Evolutionary conservation across 92 coral and sea anemone species (phyloP).

Genomic region (Zoanthus gigantus): DNA sequence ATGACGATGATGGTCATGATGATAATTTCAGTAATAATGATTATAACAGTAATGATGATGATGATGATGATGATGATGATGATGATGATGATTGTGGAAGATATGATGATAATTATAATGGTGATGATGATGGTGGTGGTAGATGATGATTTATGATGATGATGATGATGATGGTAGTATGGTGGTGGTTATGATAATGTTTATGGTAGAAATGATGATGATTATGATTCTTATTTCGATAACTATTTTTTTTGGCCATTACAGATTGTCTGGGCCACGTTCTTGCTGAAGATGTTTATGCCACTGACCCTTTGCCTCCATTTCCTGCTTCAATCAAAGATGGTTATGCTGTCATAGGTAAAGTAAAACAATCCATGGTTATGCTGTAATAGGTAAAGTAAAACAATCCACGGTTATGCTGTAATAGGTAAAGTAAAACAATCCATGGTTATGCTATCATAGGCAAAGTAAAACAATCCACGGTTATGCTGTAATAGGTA

Average conservation of each 20-base stretch:
- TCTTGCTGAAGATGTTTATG: constrained; percentile 80
- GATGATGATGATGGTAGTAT: neutral
- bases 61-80: too few relatives aligned
- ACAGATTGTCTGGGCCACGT: constrained; percentile 73
- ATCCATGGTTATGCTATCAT: neutral
- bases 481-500: constrained; percentile 72
- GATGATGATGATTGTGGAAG: too few relatives aligned
- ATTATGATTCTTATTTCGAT: neutral
- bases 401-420: constrained; percentile 78
- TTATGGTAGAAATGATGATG: neutral
- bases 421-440: constrained; percentile 64
- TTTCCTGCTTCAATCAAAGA: constrained; percentile 98
- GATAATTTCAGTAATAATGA: too few relatives aligned
- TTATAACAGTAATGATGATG: too few relatives aligned
- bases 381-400: constrained; percentile 50
- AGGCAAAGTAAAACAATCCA: constrained; percentile 90
- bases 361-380: constrained; percentile 93
- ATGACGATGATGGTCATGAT: too few relatives aligned
- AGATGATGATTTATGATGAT: too few relatives aligned
- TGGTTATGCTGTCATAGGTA: constrained; percentile 95
- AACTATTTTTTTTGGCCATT: neutral
- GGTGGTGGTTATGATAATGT: neutral
- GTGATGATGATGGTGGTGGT: too few relatives aligned
- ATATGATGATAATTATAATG: too few relatives aligned
- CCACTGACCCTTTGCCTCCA: constrained; percentile 90